These are phyloP conservation scores for Rhadina sibilatrix DNA, from an alignment of 2,113 vertebrate genomes.

Conservation along the genomic window DNA sequence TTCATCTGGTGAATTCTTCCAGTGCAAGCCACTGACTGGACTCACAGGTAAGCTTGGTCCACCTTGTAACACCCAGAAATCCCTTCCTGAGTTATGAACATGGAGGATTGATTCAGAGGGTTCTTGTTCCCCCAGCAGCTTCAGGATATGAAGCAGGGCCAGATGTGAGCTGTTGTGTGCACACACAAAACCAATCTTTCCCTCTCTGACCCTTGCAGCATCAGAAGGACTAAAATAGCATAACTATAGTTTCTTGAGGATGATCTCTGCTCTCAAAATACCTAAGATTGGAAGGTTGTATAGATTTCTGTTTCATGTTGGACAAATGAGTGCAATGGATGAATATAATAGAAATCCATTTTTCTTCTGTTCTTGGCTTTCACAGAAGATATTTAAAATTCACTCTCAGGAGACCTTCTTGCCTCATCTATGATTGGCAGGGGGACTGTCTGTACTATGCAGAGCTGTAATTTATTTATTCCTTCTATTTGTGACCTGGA, in stretches of 20 bases:
- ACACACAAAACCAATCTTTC: neutral
- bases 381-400: neutral
- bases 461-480: constrained; percentile 43
- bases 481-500: neutral
- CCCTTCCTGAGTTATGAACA: neutral
- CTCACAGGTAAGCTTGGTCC: neutral
- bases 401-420: neutral
- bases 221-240: neutral
- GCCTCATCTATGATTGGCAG: neutral
- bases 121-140: neutral
- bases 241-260: neutral
- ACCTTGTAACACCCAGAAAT: neutral
- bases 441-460: neutral
- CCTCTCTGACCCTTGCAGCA: neutral
- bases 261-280: neutral
- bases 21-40: neutral
- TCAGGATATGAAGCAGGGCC: neutral
- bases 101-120: neutral
- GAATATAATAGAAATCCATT: neutral
- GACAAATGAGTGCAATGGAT: neutral
- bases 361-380: neutral
- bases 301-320: neutral
- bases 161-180: neutral
- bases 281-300: neutral
- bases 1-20: neutral